Evolutionary conservation across 2,888 invertebrate species (phyloP), one percentile per base, ranked within the genome.

Genomic region (Hybos culiciformis): DNA sequence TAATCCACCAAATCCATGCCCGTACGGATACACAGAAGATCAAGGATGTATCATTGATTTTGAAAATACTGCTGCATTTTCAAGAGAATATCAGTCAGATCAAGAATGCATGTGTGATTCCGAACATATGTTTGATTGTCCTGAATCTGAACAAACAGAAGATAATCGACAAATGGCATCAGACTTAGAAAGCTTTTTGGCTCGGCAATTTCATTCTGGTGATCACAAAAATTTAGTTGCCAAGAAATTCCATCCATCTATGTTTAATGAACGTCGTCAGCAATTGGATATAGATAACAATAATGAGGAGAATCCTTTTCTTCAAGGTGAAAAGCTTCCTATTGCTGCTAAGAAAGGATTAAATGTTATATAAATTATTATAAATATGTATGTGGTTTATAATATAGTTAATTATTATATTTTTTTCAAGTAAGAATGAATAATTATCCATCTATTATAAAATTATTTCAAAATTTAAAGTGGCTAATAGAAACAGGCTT

Each of bases 1-100:
- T 66, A 94, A 96, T 65, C 98, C 98, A 2, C 97, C 97, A 3
- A 98, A 98, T 67, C 98, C 98, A 1, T 98, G 98, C 60, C 98
- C 97, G 3, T 78, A 88, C 46, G 97, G 94, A 51, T 94, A 87
- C 60, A 57, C 66, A 75, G 90, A 78, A 54, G 80, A 82, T 37
- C 85, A 92, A 66, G 87, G 90, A 50, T 97, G 97, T 62, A 76
- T 92, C 56, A 82, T 77, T 50, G 78, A 84, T 52, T 96, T 97
- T 60, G 90, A 91, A 62, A 96, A 97, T 65, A 87, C 92, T 0
- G 96, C 96, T 0, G 83, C 86, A 0, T 96, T 90, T 68, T 94
- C 94, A 60, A 81, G 94, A 7, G 81, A 87, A 56, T 96, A 88
- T 65, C 91, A 93, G 63, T 79, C 83, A 24, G 75, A 85, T 2